Base-by-base conservation (phyloP, 2,797 vertebrate species). In the Bradypodion ventrale region DNA sequence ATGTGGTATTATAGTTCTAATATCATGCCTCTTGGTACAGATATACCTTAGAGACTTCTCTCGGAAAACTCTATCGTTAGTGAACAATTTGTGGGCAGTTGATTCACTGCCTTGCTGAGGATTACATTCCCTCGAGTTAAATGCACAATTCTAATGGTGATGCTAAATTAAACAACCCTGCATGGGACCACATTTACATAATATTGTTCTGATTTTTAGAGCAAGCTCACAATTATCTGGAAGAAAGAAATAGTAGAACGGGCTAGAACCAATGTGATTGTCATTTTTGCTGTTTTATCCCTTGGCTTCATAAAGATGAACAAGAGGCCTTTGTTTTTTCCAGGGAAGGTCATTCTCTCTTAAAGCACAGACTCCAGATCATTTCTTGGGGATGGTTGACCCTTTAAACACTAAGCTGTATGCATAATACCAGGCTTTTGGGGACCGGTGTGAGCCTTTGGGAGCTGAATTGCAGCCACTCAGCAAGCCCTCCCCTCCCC, bases 31-130 rank as follows among this genome's bases (percentile, higher is more conserved):
- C 94, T 95, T 95, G 94, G 94, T 95, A 93, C 94, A 92, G 93
- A 94, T 92, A 95, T 93, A 96, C 93, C 94, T 93, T 92, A 76
- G 95, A 95, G 96, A 95, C 90, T 93, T 93, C 92, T 94, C 94
- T 94, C 95, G 92, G 91, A 96, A 96, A 97, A 96, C 92, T 95
- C 95, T 92, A 92, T 94, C 94, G 92, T 95, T 96, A 96, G 93
- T 91, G 92, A 94, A 96, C 94, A 95, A 95, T 96, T 95, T 96
- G 96, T 1, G 94, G 95, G 93, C 86, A 94, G 93, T 92, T 96
- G 96, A 95, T 96, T 95, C 96, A 90, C 93, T 96, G 94, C 94
- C 95, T 92, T 91, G 93, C 94, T 94, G 94, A 84, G 91, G 88
- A 94, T 92, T 93, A 92, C 95, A 96, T 95, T 96, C 95, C 94